Evolutionary conservation across 2,113 vertebrate species (phyloP).

Genomic region (Seriola quinqueradiata): DNA sequence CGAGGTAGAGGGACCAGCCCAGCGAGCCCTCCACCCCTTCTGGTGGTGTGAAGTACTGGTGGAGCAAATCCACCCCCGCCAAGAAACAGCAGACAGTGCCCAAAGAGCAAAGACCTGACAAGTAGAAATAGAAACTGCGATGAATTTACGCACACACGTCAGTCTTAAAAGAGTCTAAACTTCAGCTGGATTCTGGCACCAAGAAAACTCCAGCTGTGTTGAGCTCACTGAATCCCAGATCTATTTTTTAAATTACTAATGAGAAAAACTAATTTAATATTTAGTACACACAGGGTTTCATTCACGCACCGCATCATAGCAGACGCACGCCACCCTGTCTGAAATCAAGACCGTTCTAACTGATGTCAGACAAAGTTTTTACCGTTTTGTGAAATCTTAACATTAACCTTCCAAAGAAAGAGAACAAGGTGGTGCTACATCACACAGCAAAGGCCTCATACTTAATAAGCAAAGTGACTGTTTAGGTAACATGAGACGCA

Average conservation of each 20-base stretch:
- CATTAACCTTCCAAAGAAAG: neutral
- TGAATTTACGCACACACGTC: too few species aligned
- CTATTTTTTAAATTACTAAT: neutral
- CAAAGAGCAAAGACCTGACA: slow-evolving; percentile 91
- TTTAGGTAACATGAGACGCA: too few species aligned
- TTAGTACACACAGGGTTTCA: neutral
- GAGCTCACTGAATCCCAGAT: neutral
- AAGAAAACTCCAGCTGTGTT: neutral
- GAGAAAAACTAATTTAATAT: neutral
- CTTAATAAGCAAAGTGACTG: too few species aligned
- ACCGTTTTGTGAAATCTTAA: neutral
- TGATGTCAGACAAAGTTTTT: too few species aligned
- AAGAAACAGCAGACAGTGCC: slow-evolving; percentile 93
- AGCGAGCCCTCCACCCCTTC: slow-evolving; percentile 85
- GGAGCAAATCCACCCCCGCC: slow-evolving; percentile 90
- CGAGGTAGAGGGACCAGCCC: slow-evolving; percentile 98
- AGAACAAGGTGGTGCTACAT: neutral
- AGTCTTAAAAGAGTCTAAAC: neutral
- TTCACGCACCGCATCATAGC: neutral
- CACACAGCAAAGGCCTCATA: too few species aligned
- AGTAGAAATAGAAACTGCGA: neutral
- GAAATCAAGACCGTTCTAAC: neutral
- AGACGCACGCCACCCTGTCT: neutral
- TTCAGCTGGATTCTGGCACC: neutral
- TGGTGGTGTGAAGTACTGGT: slow-evolving; percentile 77